Evolutionary conservation across 2,888 invertebrate genomes (phyloP).

Genomic region (Meghimatium bilineatum): DNA sequence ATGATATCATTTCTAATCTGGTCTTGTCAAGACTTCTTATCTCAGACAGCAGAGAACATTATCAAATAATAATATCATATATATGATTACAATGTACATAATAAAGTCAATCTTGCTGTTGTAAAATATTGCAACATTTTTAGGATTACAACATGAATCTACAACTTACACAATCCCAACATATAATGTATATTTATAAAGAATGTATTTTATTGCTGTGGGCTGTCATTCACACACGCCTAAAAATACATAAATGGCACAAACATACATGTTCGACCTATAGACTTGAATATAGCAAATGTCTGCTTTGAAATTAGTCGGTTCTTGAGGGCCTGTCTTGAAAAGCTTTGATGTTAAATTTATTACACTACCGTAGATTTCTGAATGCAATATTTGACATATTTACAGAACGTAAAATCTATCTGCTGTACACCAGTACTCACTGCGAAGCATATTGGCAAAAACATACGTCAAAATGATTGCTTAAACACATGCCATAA

Average conservation of each 20-base stretch:
- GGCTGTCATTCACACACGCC: background rate
- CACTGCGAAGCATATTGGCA: background rate
- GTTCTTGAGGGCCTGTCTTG: background rate
- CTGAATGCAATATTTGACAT: conserved; percentile 13
- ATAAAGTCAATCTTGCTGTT: background rate
- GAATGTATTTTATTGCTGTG: background rate
- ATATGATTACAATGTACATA: background rate
- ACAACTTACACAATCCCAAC: background rate
- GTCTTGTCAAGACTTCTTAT: background rate
- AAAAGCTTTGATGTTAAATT: conserved; percentile 32
- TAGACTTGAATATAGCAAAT: background rate
- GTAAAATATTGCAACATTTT: background rate
- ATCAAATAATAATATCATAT: background rate
- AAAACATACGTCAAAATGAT: conserved; percentile 15
- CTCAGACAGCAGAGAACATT: background rate
- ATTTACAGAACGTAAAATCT: background rate
- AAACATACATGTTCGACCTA: background rate
- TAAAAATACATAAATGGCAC: background rate
- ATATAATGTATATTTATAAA: background rate
- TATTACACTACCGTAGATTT: conserved; percentile 18
- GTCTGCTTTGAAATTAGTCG: background rate
- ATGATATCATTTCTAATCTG: background rate
- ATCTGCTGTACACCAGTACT: background rate
- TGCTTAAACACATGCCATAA: conserved; percentile 18
- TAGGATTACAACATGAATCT: background rate